Evolutionary conservation across 2,888 invertebrate genomes (phyloP).

Genomic region (Thalpophila matura): DNA sequence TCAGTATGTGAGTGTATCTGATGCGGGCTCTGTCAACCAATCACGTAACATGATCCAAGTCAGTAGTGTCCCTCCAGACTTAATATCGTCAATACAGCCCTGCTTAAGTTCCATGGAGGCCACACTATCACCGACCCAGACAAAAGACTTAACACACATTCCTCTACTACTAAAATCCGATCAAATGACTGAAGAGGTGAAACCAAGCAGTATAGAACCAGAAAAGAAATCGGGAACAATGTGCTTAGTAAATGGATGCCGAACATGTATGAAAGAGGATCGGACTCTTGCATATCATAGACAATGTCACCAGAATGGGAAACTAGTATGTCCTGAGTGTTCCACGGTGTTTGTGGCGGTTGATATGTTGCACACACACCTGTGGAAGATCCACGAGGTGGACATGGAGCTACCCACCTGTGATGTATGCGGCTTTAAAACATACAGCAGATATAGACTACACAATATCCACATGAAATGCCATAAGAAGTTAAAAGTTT

Average conservation of each 20-base stretch:
- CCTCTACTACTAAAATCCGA: slow-evolving; percentile 69
- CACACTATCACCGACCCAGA: slow-evolving; percentile 65
- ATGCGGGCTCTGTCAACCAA: slow-evolving; percentile 68
- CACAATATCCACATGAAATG: slow-evolving; percentile 94
- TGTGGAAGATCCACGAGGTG: slow-evolving; percentile 94
- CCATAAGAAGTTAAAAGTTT: slow-evolving; percentile 92
- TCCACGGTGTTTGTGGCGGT: slow-evolving; percentile 89
- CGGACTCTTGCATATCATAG: slow-evolving; percentile 92
- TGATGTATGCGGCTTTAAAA: slow-evolving; percentile 94
- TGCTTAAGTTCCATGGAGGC: slow-evolving; percentile 61
- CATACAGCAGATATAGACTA: slow-evolving; percentile 93
- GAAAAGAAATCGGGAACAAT: slow-evolving; percentile 71
- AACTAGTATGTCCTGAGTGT: slow-evolving; percentile 93
- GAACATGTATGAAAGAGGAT: slow-evolving; percentile 89
- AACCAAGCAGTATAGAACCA: slow-evolving; percentile 56
- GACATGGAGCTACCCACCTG: slow-evolving; percentile 96
- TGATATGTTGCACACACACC: slow-evolving; percentile 93
- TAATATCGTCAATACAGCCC: slow-evolving; percentile 84
- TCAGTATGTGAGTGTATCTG: slow-evolving; percentile 81
- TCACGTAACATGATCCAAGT: slow-evolving; percentile 80
- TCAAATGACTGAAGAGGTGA: slow-evolving; percentile 57
- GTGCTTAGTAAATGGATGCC: slow-evolving; percentile 90
- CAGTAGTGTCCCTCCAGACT: slow-evolving; percentile 82
- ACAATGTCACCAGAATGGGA: slow-evolving; percentile 90
- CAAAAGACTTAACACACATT: slow-evolving; percentile 62